Percentiles rank a stretch among this genome's conserved stretches.
These are phyloP conservation scores for Cyprinodon diabolis DNA, from an alignment of 2,797 vertebrate genomes.

Conservation along the genomic window DNA sequence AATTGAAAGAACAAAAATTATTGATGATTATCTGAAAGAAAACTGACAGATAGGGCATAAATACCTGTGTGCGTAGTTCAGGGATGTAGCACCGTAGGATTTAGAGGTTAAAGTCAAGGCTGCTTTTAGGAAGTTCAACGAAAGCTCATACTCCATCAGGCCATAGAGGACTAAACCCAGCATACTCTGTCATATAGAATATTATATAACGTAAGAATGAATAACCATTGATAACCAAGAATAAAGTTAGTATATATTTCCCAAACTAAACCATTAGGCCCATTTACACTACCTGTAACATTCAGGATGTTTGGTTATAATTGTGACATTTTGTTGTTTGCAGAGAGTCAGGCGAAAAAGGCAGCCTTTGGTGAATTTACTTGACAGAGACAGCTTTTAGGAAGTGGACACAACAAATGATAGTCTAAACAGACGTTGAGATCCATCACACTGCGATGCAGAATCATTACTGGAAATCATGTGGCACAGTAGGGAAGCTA, in stretches of 20 bases:
- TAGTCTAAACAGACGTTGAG: too few relatives aligned
- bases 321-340: too few relatives aligned
- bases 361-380: too few relatives aligned
- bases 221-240: neutral
- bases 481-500: too few relatives aligned
- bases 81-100: conserved; percentile 86
- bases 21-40: neutral
- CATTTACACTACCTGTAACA: too few relatives aligned
- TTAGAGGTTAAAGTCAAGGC: conserved; percentile 87
- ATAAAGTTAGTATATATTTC: neutral
- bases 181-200: conserved; percentile 83
- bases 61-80: conserved; percentile 93
- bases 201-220: neutral
- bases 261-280: too few relatives aligned
- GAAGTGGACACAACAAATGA: too few relatives aligned
- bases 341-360: too few relatives aligned
- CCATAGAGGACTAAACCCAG: conserved; percentile 90
- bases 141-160: conserved; percentile 90
- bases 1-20: neutral
- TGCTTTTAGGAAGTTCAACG: conserved; percentile 90
- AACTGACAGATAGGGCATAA: conserved; percentile 58
- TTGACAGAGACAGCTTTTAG: too few relatives aligned
- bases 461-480: too few relatives aligned
- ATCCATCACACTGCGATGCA: too few relatives aligned
- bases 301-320: too few relatives aligned